Evolutionary conservation across 1,140 invertebrate species (phyloP).

Genomic region (Megalopta genalis): DNA sequence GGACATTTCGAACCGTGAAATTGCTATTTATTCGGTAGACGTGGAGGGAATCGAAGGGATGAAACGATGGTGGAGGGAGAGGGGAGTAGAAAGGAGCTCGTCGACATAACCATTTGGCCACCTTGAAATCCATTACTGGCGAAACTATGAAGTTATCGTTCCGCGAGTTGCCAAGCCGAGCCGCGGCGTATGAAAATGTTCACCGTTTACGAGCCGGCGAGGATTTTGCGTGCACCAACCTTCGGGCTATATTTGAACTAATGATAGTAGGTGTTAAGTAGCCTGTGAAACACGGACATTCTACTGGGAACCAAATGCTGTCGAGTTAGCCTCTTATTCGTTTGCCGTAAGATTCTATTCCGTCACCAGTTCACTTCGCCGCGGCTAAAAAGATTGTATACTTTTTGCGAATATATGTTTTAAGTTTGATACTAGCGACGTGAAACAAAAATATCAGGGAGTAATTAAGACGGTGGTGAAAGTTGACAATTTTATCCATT

Average conservation of each 20-base stretch:
- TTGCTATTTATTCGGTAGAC: constrained; percentile 61
- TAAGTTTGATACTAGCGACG: no score
- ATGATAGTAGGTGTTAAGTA: not conserved
- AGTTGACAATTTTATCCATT: no score
- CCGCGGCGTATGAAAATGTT: constrained; percentile 40
- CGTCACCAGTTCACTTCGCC: no score
- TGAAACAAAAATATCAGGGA: no score
- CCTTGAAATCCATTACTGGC: constrained; percentile 61
- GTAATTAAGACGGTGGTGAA: no score
- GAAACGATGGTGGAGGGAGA: not conserved
- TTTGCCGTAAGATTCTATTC: no score
- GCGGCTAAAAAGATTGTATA: no score
- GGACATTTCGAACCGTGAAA: constrained; percentile 56
- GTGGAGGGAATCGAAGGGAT: constrained; percentile 19
- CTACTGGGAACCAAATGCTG: no score
- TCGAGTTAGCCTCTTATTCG: no score
- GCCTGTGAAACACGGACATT: no score
- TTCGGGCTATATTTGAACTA: not conserved
- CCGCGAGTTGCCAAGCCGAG: constrained; percentile 54
- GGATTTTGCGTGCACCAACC: constrained; percentile 2
- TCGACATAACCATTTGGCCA: constrained; percentile 63
- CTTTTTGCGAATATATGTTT: no score
- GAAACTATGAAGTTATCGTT: constrained; percentile 61
- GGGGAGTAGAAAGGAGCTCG: constrained; percentile 9
- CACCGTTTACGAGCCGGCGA: constrained; percentile 30